These are phyloP conservation scores for Petrocephalus schoutedeni DNA, from an alignment of 2,797 vertebrate species.

Conservation along the genomic window DNA sequence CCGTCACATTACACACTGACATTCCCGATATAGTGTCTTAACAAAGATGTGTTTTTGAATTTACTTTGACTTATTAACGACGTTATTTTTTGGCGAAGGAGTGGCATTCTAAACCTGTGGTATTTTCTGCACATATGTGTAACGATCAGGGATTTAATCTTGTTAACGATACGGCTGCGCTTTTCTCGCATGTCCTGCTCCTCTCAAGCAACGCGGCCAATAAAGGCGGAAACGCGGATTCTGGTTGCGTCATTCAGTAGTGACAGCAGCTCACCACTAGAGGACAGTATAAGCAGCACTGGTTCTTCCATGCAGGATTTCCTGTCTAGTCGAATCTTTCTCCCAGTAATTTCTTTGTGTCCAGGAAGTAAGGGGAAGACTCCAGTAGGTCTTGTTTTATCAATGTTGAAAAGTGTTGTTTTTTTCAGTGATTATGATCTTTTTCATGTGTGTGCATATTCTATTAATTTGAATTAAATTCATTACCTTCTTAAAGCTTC, in stretches of 20 bases:
- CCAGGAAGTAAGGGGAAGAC: constrained; percentile 37
- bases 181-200: constrained; percentile 3
- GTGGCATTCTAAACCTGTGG: constrained; percentile 37
- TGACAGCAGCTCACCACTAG: constrained; percentile 32
- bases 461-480: constrained; percentile 43
- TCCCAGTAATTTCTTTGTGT: constrained; percentile 17
- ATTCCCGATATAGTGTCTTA: constrained; percentile 22
- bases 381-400: constrained; percentile 42
- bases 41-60: constrained; percentile 27
- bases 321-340: constrained; percentile 24
- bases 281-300: constrained; percentile 22
- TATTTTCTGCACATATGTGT: constrained; percentile 43
- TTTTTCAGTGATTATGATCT: constrained; percentile 48
- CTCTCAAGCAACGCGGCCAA: background rate
- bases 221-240: background rate
- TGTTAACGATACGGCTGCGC: constrained; percentile 17
- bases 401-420: constrained; percentile 44
- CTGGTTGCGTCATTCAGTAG: constrained; percentile 30
- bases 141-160: constrained; percentile 53
- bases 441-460: constrained; percentile 57
- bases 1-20: constrained; percentile 24
- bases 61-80: background rate
- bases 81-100: constrained; percentile 14
- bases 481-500: constrained; percentile 37
- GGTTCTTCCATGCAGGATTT: constrained; percentile 25